phyloP scores from a whole-genome alignment of 1,140 invertebrate genomes.

The Nixonia krombeini region DNA sequence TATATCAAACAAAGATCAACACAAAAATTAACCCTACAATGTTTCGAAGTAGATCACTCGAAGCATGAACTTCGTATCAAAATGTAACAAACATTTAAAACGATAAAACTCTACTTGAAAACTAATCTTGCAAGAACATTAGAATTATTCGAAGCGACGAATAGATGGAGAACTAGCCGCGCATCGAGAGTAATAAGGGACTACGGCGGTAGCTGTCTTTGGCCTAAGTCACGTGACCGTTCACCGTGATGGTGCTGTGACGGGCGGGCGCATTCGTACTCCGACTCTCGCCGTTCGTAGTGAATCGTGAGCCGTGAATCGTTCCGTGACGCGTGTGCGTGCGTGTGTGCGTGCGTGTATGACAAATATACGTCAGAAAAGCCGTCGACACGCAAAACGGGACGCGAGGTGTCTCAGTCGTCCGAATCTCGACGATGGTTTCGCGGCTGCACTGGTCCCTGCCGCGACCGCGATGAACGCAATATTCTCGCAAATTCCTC shows the following conservation, averaged over 20 bases:
- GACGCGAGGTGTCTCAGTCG: slow-evolving; percentile 14
- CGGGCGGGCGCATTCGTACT: not conserved
- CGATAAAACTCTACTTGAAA: too few species aligned
- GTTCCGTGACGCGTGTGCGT: slow-evolving; percentile 6
- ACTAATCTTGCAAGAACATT: too few species aligned
- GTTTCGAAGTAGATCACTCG: too few species aligned
- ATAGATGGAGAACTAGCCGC: too few species aligned
- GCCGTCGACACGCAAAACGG: slow-evolving; percentile 28
- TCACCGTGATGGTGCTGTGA: not conserved
- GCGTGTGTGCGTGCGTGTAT: slow-evolving; percentile 10
- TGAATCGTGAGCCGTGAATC: not conserved
- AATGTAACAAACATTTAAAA: too few species aligned
- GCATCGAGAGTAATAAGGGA: too few species aligned
- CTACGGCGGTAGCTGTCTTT: too few species aligned
- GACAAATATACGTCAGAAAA: not conserved
- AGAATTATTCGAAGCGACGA: too few species aligned
- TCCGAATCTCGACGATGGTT: not conserved
- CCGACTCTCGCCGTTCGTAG: not conserved
- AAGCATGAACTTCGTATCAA: too few species aligned
- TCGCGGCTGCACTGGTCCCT: not conserved
- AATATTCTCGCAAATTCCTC: not conserved
- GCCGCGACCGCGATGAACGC: not conserved
- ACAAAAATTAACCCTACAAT: too few species aligned
- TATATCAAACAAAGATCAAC: too few species aligned
- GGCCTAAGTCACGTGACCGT: not conserved